These are phyloP conservation scores for Drosophila colorata DNA, from an alignment of 2,888 invertebrate species.

Conservation along the genomic window DNA sequence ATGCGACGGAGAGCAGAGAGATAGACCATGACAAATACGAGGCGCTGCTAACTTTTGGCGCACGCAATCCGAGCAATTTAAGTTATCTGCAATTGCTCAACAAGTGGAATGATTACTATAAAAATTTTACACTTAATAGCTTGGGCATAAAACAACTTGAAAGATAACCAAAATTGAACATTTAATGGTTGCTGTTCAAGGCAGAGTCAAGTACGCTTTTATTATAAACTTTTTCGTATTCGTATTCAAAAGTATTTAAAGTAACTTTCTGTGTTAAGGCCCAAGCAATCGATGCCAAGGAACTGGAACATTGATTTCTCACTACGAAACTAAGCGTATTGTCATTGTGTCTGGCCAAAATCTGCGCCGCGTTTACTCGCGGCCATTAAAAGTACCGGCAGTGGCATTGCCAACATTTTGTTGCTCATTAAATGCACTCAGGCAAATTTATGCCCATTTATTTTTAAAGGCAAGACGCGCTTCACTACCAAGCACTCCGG, in stretches of 20 bases:
- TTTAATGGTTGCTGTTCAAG: no score
- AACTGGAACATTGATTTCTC: constrained; percentile 22
- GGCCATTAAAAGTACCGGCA: constrained; percentile 37
- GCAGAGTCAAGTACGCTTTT: no score
- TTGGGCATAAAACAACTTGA: not conserved
- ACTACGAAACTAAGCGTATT: constrained; percentile 21
- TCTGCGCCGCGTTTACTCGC: constrained; percentile 21
- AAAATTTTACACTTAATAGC: not conserved
- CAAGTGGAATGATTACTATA: constrained; percentile 1
- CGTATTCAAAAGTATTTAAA: no score
- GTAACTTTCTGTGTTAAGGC: not conserved
- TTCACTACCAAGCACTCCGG: not conserved
- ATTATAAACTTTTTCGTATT: no score
- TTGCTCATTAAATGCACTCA: constrained; percentile 66
- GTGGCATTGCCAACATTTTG: constrained; percentile 43
- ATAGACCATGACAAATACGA: not conserved
- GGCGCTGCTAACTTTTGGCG: not conserved
- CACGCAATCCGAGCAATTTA: not conserved
- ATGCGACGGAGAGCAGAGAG: not conserved
- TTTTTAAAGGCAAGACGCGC: constrained; percentile 37
- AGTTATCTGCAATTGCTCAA: constrained; percentile 7
- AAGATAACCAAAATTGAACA: not conserved
- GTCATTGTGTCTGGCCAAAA: constrained; percentile 3
- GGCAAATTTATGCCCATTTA: constrained; percentile 62
- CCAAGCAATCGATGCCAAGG: not conserved